Conservation (phyloP, 2,888 invertebrate species). For the Torymus aiolomorphi region DNA sequence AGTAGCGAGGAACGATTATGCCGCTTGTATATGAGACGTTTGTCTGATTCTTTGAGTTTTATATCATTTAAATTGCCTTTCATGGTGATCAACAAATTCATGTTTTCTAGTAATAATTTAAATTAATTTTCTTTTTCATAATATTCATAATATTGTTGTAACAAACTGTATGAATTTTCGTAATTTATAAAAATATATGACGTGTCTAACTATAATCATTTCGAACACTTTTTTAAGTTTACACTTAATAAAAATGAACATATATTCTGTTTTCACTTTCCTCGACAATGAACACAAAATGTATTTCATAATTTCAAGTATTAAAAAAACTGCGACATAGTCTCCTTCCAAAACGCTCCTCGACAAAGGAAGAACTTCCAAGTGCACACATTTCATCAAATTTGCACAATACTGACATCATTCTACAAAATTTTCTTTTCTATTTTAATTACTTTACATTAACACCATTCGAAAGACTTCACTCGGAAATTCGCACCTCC, state of each 20-base stretch:
- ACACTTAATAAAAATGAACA: slow-evolving; percentile 9
- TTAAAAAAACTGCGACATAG: slow-evolving; percentile 22
- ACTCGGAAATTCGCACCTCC: slow-evolving; percentile 56
- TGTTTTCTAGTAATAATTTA: too few relatives aligned
- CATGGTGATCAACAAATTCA: too few relatives aligned
- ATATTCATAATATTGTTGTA: too few relatives aligned
- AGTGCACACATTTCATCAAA: slow-evolving; percentile 45
- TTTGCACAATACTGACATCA: slow-evolving; percentile 10
- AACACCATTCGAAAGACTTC: slow-evolving; percentile 41
- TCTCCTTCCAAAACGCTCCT: slow-evolving; percentile 51
- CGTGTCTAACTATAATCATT: too few relatives aligned
- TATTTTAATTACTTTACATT: slow-evolving; percentile 33
- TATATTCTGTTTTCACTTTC: slow-evolving; percentile 7
- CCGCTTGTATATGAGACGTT: too few relatives aligned
- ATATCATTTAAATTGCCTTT: too few relatives aligned
- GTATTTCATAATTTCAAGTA: neutral
- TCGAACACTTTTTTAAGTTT: neutral
- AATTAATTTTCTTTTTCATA: too few relatives aligned
- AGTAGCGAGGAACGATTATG: too few relatives aligned
- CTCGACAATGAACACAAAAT: slow-evolving; percentile 7
- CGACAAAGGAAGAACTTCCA: slow-evolving; percentile 55
- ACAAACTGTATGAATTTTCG: too few relatives aligned
- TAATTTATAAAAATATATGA: too few relatives aligned
- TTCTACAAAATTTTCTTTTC: slow-evolving; percentile 26
- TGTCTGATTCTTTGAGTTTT: too few relatives aligned